Conservation (phyloP, 2,888 invertebrate genomes). For the Lymantria dispar region DNA sequence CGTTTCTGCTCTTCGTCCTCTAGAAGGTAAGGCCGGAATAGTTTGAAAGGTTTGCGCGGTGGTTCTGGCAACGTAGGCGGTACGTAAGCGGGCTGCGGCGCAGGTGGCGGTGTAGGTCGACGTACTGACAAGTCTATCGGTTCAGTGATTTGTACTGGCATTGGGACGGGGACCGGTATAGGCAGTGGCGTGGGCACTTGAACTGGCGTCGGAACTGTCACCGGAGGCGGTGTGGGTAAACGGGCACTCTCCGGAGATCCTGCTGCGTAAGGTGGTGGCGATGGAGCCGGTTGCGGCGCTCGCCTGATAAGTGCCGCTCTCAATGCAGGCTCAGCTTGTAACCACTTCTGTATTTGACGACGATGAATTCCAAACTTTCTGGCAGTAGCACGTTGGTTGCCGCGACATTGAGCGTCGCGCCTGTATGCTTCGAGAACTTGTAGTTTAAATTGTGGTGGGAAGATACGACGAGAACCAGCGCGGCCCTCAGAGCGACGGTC, state of each 20-base stretch:
- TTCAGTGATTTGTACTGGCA: slow-evolving; percentile 50
- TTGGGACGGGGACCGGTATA: slow-evolving; percentile 48
- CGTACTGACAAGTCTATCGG: slow-evolving; percentile 68
- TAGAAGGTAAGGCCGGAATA: slow-evolving; percentile 89
- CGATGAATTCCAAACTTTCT: slow-evolving; percentile 95
- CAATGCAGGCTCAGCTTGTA: slow-evolving; percentile 91
- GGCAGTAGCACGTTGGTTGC: slow-evolving; percentile 94
- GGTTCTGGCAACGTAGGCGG: slow-evolving; percentile 54
- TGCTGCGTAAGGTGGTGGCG: slow-evolving; percentile 70
- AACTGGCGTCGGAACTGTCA: slow-evolving; percentile 41
- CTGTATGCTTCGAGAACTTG: slow-evolving; percentile 94
- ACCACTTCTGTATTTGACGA: slow-evolving; percentile 95
- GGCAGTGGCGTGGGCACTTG: slow-evolving; percentile 34
- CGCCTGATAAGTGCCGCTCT: slow-evolving; percentile 85
- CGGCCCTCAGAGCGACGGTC: slow-evolving; percentile 79
- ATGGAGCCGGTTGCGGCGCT: slow-evolving; percentile 74
- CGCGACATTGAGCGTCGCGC: slow-evolving; percentile 92
- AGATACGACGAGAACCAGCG: slow-evolving; percentile 93
- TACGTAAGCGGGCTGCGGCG: slow-evolving; percentile 46
- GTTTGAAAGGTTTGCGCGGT: slow-evolving; percentile 85
- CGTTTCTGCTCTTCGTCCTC: slow-evolving; percentile 82
- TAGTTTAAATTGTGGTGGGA: slow-evolving; percentile 93
- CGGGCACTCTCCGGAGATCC: slow-evolving; percentile 73
- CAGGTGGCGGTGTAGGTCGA: slow-evolving; percentile 61
- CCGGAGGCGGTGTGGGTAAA: slow-evolving; percentile 64